Base-by-base conservation (phyloP, 2,888 invertebrate genomes). In the Nudaria mundana region DNA sequence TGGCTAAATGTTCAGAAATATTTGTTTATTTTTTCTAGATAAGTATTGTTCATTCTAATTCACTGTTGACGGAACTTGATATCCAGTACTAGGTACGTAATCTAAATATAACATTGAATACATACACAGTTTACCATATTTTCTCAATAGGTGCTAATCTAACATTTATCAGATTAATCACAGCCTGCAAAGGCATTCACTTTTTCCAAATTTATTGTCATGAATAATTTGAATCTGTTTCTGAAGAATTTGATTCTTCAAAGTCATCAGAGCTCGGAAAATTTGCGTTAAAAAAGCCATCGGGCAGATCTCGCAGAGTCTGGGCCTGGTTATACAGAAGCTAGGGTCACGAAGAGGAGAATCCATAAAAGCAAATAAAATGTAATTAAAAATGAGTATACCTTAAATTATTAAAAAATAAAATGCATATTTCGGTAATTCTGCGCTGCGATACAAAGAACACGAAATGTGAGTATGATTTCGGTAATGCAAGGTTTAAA, bases 151-250 rank as follows among this genome's bases (percentile, higher is more conserved):
- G 35, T 41, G 32, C 31, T 36, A 36, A 28, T 14, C n/a, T 38
- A 42, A 44, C 34, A 26, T 44, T 30, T 25, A 44, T 15, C 37
- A 40, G 49, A 48, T 37, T 48, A 51, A 56, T 60, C 61, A 60
- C 60, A 60, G 64, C 61, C 63, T 37, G 0, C 28, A 32, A 36
- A 64, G 62, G 55, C 58, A 52, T 39, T 40, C n/a, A n/a, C n/a
- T 41, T 13, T 16, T 23, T 36, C 2, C 5, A 20, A 40, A 25
- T 23, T 14, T 41, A 43, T 36, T 0, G 20, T 37, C 29, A 40
- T 22, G 13, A n/a, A 26, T 18, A 16, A 13, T 34, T 8, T 1
- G 26, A 28, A 28, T 28, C 28, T 11, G 26, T 31, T 15, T 5
- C 25, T 28, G 26, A 36, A 28, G 22, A 26, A 8, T 13, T 2